A percentile compares a stretch with the other conserved stretches of the same genome.
Evolutionary conservation across 2,797 vertebrate genomes (phyloP).

Genomic region (Clarias fuscus): DNA sequence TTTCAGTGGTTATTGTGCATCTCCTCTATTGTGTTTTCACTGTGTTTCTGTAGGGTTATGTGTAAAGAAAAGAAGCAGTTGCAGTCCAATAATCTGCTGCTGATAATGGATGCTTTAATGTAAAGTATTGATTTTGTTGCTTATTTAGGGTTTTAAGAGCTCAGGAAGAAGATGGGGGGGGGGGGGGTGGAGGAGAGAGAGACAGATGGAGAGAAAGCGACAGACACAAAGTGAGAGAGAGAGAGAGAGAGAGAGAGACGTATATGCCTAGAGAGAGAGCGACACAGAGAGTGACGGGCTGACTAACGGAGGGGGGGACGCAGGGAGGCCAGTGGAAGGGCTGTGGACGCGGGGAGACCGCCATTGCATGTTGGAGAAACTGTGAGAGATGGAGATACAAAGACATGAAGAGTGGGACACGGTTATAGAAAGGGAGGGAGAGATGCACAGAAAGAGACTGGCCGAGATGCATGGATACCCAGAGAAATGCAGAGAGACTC

Average conservation of each 20-base stretch:
- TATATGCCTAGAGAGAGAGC: not conserved
- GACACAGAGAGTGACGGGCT: too few relatives aligned
- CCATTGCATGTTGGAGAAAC: too few relatives aligned
- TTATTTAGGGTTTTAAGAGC: constrained; percentile 42
- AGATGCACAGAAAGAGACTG: not conserved
- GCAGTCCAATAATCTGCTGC: too few relatives aligned
- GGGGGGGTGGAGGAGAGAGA: not conserved
- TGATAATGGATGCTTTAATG: constrained; percentile 21
- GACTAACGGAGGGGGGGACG: too few relatives aligned
- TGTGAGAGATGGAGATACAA: too few relatives aligned
- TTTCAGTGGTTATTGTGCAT: not conserved
- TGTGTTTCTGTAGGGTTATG: not conserved
- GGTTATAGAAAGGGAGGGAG: not conserved
- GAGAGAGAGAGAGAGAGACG: too few relatives aligned
- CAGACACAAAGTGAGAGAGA: too few relatives aligned
- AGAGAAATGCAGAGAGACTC: not conserved
- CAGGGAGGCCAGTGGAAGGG: too few relatives aligned
- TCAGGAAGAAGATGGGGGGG: not conserved
- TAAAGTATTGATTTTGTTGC: constrained; percentile 19
- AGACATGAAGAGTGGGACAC: not conserved
- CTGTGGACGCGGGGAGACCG: too few relatives aligned
- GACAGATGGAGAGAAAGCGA: not conserved
- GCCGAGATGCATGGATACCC: too few relatives aligned
- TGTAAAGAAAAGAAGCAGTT: not conserved
- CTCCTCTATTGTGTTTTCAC: not conserved